Base-by-base conservation (phyloP, 2,888 invertebrate genomes). In the Chesias legatella region DNA sequence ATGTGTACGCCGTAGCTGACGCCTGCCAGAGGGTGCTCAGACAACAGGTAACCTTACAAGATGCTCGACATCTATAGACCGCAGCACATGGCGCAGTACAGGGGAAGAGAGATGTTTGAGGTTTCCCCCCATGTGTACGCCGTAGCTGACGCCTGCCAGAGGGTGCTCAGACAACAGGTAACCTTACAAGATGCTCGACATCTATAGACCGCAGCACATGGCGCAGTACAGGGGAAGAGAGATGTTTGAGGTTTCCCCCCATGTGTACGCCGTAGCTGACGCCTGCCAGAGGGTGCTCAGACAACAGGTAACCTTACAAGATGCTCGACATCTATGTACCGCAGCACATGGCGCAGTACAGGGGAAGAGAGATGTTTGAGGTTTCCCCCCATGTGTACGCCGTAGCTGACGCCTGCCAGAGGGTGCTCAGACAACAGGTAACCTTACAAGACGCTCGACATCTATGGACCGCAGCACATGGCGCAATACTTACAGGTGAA, bases 211-310 rank as follows among this genome's bases (percentile, higher is more conserved):
- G 36, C 93, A 94, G 52, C 92, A 94, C 68, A 93, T 99, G 75
- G 93, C 94, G 48, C 93, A 95, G 84, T 99, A 98, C 86, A 51
- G 83, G 89, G 97, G 96, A 7, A 89, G 98, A 63, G 98, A 99
- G 89, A 91, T 98, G 68, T 99, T 98, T 74, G 99, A 99, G 79
- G 95, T 98, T 67, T 93, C 95, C 0, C 99, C 99, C 0, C 99
- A 99, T 75, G 95, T 99, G 56, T 99, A 95, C 81, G 98, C 99
- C n/a, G 94, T 99, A 43, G 98, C 98, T 1, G 99, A 99, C 79
- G 94, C 97, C 5, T 98, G 98, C 32, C 98, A 99, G 79, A 93
- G 95, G 76, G 94, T 96, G 45, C 94, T 99, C 90, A 94, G 98
- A 73, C 94, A 98, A 70, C 91, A 92, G 86, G 88, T 86, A 40